Base-by-base conservation (phyloP, 2,888 invertebrate genomes). In the Hypomecis atomaria region DNA sequence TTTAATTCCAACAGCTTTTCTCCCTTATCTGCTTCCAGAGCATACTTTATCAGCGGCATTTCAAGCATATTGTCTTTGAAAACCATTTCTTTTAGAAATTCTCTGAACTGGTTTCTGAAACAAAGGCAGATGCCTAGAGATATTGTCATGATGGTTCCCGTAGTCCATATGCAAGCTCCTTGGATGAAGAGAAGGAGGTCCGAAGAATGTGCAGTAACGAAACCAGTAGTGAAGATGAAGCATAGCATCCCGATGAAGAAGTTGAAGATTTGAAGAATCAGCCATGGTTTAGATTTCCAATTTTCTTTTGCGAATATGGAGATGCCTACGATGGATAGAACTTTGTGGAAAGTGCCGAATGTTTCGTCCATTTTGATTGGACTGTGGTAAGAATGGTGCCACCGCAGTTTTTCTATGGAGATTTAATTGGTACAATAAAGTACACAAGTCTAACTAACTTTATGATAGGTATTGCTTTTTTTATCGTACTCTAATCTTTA, bases 161-260 rank as follows among this genome's bases (percentile, higher is more conserved):
- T 91, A 0, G 86, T 83, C 90, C 92, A 92, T 44, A 91, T 83
- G 62, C 89, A 88, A n/a, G 88, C 86, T 0, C 88, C 88, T 77
- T 90, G 83, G n/a, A 91, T 90, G 53, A 85, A 87, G 0, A 85
- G 56, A 0, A 82, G 66, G 0, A 87, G 67, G 59, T 92, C 75
- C 0, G 81, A 77, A 1, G 65, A 68, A 52, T 83, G 84, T 6
- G 69, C 59, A 0, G 79, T 63, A 0, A 90, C 86, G 63, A 87
- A 92, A 2, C 76, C 84, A 0, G 86, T 82, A 0, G 89, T 90
- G 47, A 88, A 89, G 13, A 89, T 62, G 53, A 90, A 87, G 9
- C 84, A 83, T 0, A 88, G 45, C 0, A 84, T 59, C 0, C 84
- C 86, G n/a, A 88, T 73, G 0, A 84, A 67, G 42, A 87, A 82